Evolutionary conservation across 2,888 invertebrate genomes (phyloP).

Genomic region (Pogonocherus hispidulus): DNA sequence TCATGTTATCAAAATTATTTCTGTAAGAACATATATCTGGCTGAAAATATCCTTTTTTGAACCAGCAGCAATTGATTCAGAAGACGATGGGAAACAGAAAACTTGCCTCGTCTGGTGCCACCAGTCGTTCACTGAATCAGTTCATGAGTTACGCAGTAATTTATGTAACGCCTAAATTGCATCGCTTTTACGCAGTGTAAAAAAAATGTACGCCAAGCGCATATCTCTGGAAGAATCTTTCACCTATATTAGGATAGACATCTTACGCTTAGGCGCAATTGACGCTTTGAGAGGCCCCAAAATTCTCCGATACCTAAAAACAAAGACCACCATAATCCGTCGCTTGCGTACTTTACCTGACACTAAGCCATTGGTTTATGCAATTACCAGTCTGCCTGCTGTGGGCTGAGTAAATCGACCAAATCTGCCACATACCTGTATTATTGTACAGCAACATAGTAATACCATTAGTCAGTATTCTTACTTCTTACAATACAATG

Average conservation of each 20-base stretch:
- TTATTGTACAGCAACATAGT: conserved; percentile 67
- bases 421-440: conserved; percentile 66
- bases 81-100: too few species aligned
- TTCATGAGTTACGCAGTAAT: conserved; percentile 1
- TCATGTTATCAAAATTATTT: too few species aligned
- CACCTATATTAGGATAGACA: conserved; percentile 1
- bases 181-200: conserved; percentile 11
- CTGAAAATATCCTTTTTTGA: too few species aligned
- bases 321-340: conserved; percentile 54
- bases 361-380: conserved; percentile 48
- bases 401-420: conserved; percentile 57
- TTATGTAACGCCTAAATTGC: neutral
- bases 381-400: conserved; percentile 59
- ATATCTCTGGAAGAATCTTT: conserved; percentile 19
- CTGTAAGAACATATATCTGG: too few species aligned
- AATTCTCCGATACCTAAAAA: conserved; percentile 67
- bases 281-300: conserved; percentile 63
- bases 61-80: too few species aligned
- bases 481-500: conserved; percentile 39
- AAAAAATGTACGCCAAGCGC: neutral
- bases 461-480: conserved; percentile 66
- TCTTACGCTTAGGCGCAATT: conserved; percentile 55
- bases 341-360: conserved; percentile 67
- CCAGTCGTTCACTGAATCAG: neutral
- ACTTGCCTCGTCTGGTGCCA: too few species aligned